phyloP scores from a whole-genome alignment of 1,140 invertebrate species.

The Cardiocondyla obscurior region DNA sequence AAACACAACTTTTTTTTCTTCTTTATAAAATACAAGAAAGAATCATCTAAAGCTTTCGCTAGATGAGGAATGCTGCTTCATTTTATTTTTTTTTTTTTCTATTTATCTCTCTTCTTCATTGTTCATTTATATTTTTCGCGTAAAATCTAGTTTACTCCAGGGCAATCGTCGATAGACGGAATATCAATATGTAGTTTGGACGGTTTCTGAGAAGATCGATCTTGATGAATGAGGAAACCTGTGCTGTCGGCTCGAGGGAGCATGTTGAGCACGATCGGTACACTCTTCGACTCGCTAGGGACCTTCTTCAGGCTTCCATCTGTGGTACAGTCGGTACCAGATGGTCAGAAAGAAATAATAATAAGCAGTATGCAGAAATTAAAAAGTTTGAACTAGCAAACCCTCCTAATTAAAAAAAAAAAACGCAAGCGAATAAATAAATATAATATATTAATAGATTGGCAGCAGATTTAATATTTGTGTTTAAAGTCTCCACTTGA shows the following conservation, averaged over 20 bases:
- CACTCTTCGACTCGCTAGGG: constrained; percentile 74
- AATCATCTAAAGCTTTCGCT: not conserved
- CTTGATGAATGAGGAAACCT: constrained; percentile 70
- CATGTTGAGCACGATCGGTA: constrained; percentile 68
- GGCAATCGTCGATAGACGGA: constrained; percentile 77
- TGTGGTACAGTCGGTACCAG: constrained; percentile 74
- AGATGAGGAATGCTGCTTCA: not conserved
- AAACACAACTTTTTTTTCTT: not conserved
- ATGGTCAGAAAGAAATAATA: constrained; percentile 66
- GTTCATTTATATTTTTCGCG: not conserved
- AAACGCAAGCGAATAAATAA: too few relatives aligned
- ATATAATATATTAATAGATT: not conserved
- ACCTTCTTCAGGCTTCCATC: constrained; percentile 78
- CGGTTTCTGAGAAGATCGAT: constrained; percentile 62
- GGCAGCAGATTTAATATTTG: too few relatives aligned
- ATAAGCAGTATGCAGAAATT: not conserved
- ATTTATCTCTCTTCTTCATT: not conserved
- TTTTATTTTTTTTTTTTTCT: not conserved
- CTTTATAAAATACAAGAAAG: not conserved
- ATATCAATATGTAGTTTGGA: constrained; percentile 77
- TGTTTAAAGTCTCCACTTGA: too few relatives aligned
- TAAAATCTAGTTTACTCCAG: constrained; percentile 64
- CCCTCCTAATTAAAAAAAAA: too few relatives aligned
- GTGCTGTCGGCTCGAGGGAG: constrained; percentile 66
- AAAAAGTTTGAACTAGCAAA: constrained; percentile 1